These are phyloP conservation scores for Oxyruncus cristatus DNA, from an alignment of 2,113 vertebrate species.

Conservation along the genomic window DNA sequence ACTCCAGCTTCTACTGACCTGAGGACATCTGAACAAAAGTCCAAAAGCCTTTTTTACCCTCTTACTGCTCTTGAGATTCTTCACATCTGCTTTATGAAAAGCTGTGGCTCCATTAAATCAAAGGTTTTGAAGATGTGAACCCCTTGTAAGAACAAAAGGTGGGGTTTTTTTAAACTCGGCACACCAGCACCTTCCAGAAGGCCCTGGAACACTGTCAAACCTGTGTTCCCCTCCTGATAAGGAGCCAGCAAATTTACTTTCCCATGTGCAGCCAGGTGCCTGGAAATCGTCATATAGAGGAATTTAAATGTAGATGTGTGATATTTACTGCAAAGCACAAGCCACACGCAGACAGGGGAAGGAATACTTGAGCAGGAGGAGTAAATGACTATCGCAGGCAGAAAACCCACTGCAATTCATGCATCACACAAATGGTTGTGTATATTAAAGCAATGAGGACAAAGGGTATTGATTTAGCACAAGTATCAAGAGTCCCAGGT, in stretches of 20 bases:
- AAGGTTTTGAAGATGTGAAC: background rate
- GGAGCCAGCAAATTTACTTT: background rate
- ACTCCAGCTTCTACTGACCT: background rate
- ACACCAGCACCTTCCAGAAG: background rate
- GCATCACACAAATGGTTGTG: constrained; percentile 68
- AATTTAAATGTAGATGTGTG: constrained; percentile 29
- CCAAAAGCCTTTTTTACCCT: background rate
- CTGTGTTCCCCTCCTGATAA: background rate
- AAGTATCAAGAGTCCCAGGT: constrained; percentile 66
- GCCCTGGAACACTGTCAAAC: background rate
- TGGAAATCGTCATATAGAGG: background rate
- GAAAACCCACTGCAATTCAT: constrained; percentile 64
- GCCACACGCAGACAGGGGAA: background rate
- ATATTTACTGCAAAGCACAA: constrained; percentile 17
- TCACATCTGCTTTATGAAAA: background rate
- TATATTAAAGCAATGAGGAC: constrained; percentile 72
- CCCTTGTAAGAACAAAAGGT: background rate
- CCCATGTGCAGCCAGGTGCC: background rate
- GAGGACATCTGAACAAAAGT: background rate
- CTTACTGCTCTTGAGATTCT: background rate
- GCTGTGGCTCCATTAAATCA: background rate
- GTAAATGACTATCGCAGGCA: constrained; percentile 47
- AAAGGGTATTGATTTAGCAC: constrained; percentile 71
- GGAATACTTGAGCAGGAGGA: constrained; percentile 18
- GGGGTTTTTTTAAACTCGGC: background rate